Evolutionary conservation across 2,888 invertebrate species (phyloP), one percentile per base, ranked within the genome.

Genomic region (Beris chalybata): DNA sequence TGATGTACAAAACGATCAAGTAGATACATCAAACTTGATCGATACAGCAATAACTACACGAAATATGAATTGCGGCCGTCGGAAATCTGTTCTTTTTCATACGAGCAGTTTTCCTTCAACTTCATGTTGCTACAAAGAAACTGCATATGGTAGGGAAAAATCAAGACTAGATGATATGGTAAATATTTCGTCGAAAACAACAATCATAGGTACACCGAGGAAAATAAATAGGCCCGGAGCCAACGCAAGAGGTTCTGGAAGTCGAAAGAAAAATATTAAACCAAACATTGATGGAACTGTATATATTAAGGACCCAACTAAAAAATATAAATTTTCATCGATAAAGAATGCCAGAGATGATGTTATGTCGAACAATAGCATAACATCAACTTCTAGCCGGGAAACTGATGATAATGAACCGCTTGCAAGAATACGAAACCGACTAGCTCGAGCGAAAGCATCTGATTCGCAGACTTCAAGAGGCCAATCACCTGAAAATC

Each of bases 1-100:
- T 38, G 55, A 56, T 13, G 30, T 56, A 13, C 55, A 56, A 43
- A 38, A 56, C 38, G 38, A 56, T 11, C 22, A 5, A 4, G 30
- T 56, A 56, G 55, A 56, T 38, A 56, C 55, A 43, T 38, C 55
- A 2, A 38, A 9, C 3, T 9, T 38, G 38, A 3, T 9, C 9
- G 38, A 38, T 38, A 3, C 38, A 38, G 9, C 9, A 38, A 38
- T 38, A 38, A 7, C 38, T 9, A 2, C 38, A 5, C 38, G 38
- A 38, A 38, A 38, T 7, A 38, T 38, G 3, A 38, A 38, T 38
- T 1, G 9, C 38, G 38, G 38, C 9, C 38, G 38, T 9, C 5
- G 38, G 3, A 38, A 38, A 38, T 38, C 38, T 38, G 9, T 38
- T 5, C 5, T 7, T 38, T 38, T 38, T 5, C 1, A 38, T 5